A percentile compares a stretch with the other conserved stretches of the same genome.
phyloP scores from a whole-genome alignment of 2,888 invertebrate genomes.

The Seira sanloemensis region DNA sequence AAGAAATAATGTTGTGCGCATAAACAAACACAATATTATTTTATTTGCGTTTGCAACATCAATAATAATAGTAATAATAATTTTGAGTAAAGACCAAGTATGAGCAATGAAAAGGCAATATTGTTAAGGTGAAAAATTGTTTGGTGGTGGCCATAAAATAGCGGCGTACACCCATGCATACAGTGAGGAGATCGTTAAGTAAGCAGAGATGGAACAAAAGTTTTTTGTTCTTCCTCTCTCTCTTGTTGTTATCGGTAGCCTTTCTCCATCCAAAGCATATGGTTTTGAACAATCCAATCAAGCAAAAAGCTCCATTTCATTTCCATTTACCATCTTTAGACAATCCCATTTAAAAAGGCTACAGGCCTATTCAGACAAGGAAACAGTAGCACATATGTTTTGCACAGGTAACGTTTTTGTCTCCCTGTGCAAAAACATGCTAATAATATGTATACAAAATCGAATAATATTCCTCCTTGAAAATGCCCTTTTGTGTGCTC shows the following conservation, averaged over 20 bases:
- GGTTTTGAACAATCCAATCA: conserved; percentile 2
- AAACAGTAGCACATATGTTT: too few species aligned
- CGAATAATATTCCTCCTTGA: too few species aligned
- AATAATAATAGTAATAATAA: conserved; percentile 16
- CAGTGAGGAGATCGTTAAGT: conserved; percentile 11
- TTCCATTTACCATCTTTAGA: background rate
- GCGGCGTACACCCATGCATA: background rate
- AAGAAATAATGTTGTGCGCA: background rate
- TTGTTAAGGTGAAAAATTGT: background rate
- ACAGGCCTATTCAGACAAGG: too few species aligned
- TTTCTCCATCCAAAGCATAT: background rate
- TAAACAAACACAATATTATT: conserved; percentile 2
- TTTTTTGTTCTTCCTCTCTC: conserved; percentile 13
- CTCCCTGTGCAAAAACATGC: too few species aligned
- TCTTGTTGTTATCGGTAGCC: conserved; percentile 13
- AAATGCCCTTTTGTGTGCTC: too few species aligned
- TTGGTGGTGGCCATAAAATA: background rate
- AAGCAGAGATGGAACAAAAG: background rate
- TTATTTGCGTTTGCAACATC: conserved; percentile 15
- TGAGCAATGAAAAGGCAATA: background rate
- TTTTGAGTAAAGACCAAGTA: background rate
- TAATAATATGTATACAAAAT: too few species aligned
- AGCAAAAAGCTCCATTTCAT: conserved; percentile 2
- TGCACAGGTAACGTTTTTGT: too few species aligned
- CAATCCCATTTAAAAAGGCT: conserved; percentile 20